These are phyloP conservation scores for Yponomeuta plumbellus DNA, from an alignment of 2,888 invertebrate genomes.

Conservation along the genomic window DNA sequence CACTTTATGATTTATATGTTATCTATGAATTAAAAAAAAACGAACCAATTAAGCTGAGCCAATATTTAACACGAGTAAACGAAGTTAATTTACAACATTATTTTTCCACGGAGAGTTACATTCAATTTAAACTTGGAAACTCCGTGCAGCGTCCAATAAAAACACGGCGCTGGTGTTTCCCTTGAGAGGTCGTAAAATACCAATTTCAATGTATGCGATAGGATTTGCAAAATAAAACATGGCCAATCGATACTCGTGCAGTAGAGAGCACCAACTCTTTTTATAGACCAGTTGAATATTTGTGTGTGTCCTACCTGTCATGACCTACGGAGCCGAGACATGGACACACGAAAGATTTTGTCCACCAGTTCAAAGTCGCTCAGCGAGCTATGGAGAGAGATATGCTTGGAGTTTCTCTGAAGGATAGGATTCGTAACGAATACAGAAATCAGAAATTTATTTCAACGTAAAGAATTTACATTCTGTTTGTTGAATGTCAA, in stretches of 20 bases:
- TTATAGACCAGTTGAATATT: neutral
- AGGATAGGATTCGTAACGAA: no score
- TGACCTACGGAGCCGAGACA: no score
- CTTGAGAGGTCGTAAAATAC: neutral
- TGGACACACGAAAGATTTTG: no score
- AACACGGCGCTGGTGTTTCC: neutral
- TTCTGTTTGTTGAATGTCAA: no score
- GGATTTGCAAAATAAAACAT: neutral
- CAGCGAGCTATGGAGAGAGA: no score
- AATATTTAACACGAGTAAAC: neutral
- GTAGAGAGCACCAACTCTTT: neutral
- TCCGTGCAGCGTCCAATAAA: neutral
- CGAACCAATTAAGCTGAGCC: neutral
- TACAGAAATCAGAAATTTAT: no score
- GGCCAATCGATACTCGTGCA: constrained; percentile 25
- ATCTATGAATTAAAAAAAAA: neutral
- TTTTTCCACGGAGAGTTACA: neutral
- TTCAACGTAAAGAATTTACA: no score
- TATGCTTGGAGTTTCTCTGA: no score
- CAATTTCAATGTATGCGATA: neutral
- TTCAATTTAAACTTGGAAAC: constrained; percentile 2
- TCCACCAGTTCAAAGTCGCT: no score
- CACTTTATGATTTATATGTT: no score
- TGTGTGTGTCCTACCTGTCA: no score
- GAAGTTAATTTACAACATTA: neutral